Percentiles rank a stretch among this genome's conserved stretches.
phyloP scores from a whole-genome alignment of 2,113 vertebrate species.

The Marmota flaviventris region DNA sequence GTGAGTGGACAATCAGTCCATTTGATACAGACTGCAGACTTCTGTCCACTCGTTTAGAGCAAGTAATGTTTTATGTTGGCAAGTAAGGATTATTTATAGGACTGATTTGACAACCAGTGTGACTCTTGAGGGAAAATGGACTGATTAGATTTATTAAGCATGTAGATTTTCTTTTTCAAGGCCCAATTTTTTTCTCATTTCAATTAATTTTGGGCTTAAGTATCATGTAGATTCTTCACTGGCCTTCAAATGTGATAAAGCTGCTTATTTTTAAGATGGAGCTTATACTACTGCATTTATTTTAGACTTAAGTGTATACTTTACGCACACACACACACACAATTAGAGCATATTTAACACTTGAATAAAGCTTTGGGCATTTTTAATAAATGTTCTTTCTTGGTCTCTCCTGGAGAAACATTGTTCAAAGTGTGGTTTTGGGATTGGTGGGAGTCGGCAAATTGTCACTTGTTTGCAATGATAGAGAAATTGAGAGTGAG shows the following conservation, averaged over 20 bases:
- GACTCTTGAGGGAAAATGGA: slow-evolving; percentile 35
- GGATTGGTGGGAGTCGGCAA: neutral
- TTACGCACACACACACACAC: too few species aligned
- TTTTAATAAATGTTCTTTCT: neutral
- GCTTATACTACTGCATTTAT: too few species aligned
- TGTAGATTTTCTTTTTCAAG: slow-evolving; percentile 43
- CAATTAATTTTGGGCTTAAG: slow-evolving; percentile 1
- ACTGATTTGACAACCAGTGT: neutral
- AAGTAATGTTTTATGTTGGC: neutral
- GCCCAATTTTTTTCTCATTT: slow-evolving; percentile 16
- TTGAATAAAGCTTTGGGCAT: slow-evolving; percentile 47
- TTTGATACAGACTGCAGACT: neutral
- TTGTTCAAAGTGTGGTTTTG: neutral
- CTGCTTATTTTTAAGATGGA: too few species aligned
- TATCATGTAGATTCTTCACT: neutral
- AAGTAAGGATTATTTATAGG: neutral
- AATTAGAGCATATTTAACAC: neutral
- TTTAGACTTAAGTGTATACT: too few species aligned
- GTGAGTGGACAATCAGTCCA: neutral
- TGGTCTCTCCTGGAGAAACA: neutral
- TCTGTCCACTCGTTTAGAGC: neutral
- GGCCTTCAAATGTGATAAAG: too few species aligned
- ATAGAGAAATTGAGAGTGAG: slow-evolving; percentile 22
- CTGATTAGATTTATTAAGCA: slow-evolving; percentile 6
- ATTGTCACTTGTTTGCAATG: slow-evolving; percentile 49